Evolutionary conservation across 2,113 vertebrate species (phyloP).

Genomic region (Engraulis encrasicolus): DNA sequence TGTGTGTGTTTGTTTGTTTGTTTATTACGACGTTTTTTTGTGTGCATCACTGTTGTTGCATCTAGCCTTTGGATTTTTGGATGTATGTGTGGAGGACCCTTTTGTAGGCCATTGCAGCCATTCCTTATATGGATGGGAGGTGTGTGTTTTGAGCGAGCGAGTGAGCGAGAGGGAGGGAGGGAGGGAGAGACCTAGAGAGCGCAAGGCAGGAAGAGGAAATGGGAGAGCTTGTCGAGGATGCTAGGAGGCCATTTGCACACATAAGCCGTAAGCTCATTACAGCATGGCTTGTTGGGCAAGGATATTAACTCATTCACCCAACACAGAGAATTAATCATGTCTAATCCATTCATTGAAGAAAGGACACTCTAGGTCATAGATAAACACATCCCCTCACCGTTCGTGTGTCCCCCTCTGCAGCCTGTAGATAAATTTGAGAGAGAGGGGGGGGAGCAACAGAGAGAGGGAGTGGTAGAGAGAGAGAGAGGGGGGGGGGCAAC

Average conservation of each 20-base stretch:
- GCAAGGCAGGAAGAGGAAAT: not conserved
- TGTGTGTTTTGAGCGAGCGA: slow-evolving; percentile 22
- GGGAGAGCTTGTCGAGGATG: not conserved
- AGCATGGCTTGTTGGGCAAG: not conserved
- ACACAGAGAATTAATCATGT: slow-evolving; percentile 16
- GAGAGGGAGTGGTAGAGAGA: too few relatives aligned
- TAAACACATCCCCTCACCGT: not conserved
- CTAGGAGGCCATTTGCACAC: slow-evolving; percentile 8
- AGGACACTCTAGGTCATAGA: slow-evolving; percentile 11
- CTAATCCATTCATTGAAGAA: slow-evolving; percentile 18
- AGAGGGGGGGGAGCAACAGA: slow-evolving; percentile 6
- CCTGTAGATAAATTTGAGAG: not conserved
- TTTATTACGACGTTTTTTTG: slow-evolving; percentile 35
- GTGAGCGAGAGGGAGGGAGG: slow-evolving; percentile 16
- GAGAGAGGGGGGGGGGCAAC: too few relatives aligned
- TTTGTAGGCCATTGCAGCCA: slow-evolving; percentile 51
- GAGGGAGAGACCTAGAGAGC: not conserved
- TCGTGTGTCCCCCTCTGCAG: not conserved
- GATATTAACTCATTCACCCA: slow-evolving; percentile 18
- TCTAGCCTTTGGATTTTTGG: slow-evolving; percentile 23
- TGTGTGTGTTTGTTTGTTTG: slow-evolving; percentile 19
- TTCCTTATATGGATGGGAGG: slow-evolving; percentile 55
- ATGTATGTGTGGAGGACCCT: slow-evolving; percentile 43
- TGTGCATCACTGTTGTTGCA: slow-evolving; percentile 36
- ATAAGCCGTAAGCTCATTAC: slow-evolving; percentile 5